Percentiles rank a stretch among this genome's conserved stretches.
Conservation (phyloP, 2,113 vertebrate genomes). For the Strix aluco region DNA sequence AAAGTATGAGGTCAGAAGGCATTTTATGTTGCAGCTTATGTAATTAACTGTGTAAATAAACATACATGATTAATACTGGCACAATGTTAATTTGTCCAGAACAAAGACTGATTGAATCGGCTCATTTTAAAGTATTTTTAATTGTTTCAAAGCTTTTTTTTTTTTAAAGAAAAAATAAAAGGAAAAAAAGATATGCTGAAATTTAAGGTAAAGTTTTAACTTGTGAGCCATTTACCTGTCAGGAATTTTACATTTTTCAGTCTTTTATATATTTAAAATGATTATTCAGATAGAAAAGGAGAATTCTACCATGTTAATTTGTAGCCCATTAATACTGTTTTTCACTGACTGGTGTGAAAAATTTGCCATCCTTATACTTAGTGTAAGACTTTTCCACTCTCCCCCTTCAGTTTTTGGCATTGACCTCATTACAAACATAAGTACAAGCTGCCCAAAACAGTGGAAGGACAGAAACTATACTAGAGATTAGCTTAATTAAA, state of each 20-base stretch:
- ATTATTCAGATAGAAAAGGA: not conserved
- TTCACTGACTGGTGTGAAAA: not conserved
- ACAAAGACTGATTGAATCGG: not conserved
- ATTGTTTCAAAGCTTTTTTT: not conserved
- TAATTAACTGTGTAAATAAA: not conserved
- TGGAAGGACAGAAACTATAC: not conserved
- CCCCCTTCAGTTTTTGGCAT: not conserved
- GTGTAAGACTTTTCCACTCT: not conserved
- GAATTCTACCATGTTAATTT: not conserved
- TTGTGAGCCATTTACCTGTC: not conserved
- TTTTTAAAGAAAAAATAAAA: too few species aligned
- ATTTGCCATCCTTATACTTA: not conserved
- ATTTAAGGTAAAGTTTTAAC: not conserved
- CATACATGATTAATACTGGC: not conserved
- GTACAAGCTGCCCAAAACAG: not conserved
- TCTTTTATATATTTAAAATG: not conserved
- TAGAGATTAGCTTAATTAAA: not conserved
- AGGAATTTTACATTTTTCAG: not conserved
- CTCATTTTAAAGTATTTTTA: not conserved
- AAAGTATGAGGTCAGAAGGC: not conserved
- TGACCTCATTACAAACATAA: not conserved
- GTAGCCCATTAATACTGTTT: not conserved
- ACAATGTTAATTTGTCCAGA: not conserved
- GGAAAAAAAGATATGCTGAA: accelerated
- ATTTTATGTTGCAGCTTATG: not conserved